Conservation (phyloP, 2,797 vertebrate species). For the Morus bassanus region DNA sequence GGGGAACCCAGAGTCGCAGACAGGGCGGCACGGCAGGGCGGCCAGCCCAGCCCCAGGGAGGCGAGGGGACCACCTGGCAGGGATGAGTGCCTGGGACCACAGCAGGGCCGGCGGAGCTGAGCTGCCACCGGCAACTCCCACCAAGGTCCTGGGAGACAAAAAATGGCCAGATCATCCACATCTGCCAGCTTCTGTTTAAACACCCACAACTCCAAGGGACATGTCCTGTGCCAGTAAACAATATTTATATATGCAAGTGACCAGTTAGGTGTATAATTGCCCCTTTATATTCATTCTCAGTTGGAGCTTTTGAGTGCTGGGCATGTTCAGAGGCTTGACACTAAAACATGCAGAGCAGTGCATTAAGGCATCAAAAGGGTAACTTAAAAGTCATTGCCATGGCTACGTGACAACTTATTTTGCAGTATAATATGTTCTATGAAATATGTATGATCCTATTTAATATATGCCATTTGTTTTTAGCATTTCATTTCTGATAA, state of each 20-base stretch:
- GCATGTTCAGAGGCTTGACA: neutral
- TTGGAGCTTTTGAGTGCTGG: neutral
- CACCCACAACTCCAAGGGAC: neutral
- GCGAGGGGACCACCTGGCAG: neutral
- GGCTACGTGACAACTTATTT: conserved; percentile 61
- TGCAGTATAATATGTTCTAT: conserved; percentile 34
- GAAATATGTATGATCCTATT: conserved; percentile 38
- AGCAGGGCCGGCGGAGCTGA: accelerated
- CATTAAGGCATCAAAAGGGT: conserved; percentile 36
- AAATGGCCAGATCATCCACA: too few relatives aligned
- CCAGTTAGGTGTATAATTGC: neutral
- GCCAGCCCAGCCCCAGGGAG: neutral
- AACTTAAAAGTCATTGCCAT: conserved; percentile 61
- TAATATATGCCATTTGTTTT: conserved; percentile 56
- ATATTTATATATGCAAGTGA: neutral
- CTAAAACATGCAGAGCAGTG: neutral
- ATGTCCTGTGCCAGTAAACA: neutral
- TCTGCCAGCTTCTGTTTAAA: neutral
- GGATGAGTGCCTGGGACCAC: accelerated
- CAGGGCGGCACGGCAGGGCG: neutral
- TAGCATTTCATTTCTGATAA: conserved; percentile 53
- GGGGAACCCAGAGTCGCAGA: neutral
- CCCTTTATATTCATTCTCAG: neutral
- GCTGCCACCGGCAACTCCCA: neutral
- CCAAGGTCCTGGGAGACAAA: too few relatives aligned